Base-by-base conservation (phyloP, 2,797 vertebrate species). In the Hydrocynus forskahlii region DNA sequence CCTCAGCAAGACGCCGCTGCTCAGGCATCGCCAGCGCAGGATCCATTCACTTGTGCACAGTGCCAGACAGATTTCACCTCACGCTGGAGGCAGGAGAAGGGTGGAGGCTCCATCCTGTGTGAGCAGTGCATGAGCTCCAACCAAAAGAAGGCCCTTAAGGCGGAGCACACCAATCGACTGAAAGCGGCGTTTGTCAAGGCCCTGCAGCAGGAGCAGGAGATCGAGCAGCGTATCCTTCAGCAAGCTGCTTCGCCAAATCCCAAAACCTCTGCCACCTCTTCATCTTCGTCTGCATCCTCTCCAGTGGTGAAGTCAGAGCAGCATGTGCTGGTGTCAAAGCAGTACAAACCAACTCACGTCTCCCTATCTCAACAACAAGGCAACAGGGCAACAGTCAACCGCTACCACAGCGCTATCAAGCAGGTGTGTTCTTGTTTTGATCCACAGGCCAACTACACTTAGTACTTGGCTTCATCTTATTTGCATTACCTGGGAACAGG, bases 21-120 rank as follows among this genome's bases (percentile, higher is more conserved):
- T 5, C 17, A 84, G 48, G 82, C 89, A 38, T 55, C 86, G 29
- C 77, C 90, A 35, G 93, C 94, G 63, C 97, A 97, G 68, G 98
- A 99, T 89, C 98, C 98, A 75, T 96, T 96, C 84, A 95, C 94
- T 84, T 99, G 98, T 12, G 92, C 95, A 25, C 97, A 99, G 92
- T 99, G 98, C 91, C 97, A 97, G 95, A 99, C 98, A 0, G 98
- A 99, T 94, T 99, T 99, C 92, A 99, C 98, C 1, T 97, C 97
- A 87, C 97, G 98, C 85, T 99, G 98, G 98, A 95, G 98, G 85
- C 97, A 97, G 85, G 97, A 99, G 87, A 98, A 99, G 90, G 92
- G 94, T 66, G 75, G 19, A 0, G 97, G 97, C 48, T 92, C 94
- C 86, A 92, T 99, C 80, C 96, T 99, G 92, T 99, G 98, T 13